These are phyloP conservation scores for Orchesella flavescens DNA, from an alignment of 2,888 invertebrate genomes.

Conservation along the genomic window DNA sequence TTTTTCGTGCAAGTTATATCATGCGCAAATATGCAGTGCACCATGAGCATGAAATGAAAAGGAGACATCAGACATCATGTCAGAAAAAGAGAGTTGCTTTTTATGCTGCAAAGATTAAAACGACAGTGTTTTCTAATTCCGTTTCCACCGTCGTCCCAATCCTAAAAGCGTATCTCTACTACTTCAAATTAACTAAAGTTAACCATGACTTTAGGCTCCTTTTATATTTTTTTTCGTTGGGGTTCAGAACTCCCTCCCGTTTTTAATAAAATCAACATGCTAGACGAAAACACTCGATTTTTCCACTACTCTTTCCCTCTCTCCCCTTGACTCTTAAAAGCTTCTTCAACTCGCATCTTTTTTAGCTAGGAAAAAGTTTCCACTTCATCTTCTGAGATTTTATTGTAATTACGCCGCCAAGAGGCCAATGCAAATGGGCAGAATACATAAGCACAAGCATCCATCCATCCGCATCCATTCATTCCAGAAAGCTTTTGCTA, in stretches of 20 bases:
- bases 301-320: neutral
- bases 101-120: slow-evolving; percentile 43
- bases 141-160: neutral
- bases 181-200: slow-evolving; percentile 34
- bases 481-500: neutral
- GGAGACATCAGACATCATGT: too few species aligned
- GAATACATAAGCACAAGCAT: neutral
- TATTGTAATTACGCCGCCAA: slow-evolving; percentile 61
- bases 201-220: neutral
- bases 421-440: slow-evolving; percentile 54
- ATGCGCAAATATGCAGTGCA: too few species aligned
- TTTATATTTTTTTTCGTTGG: neutral
- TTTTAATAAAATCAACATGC: slow-evolving; percentile 56
- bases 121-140: slow-evolving; percentile 22
- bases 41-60: too few species aligned
- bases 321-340: neutral
- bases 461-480: slow-evolving; percentile 13
- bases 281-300: slow-evolving; percentile 4
- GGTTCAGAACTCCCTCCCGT: neutral
- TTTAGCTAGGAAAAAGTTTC: slow-evolving; percentile 40
- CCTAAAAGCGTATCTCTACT: neutral
- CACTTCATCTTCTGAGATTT: slow-evolving; percentile 55
- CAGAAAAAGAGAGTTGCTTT: neutral
- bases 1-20: too few species aligned
- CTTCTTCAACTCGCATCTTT: slow-evolving; percentile 13